Evolutionary conservation across 1,140 invertebrate species (phyloP), one percentile per base, ranked within the genome.

Genomic region (Odontomachus brunneus): DNA sequence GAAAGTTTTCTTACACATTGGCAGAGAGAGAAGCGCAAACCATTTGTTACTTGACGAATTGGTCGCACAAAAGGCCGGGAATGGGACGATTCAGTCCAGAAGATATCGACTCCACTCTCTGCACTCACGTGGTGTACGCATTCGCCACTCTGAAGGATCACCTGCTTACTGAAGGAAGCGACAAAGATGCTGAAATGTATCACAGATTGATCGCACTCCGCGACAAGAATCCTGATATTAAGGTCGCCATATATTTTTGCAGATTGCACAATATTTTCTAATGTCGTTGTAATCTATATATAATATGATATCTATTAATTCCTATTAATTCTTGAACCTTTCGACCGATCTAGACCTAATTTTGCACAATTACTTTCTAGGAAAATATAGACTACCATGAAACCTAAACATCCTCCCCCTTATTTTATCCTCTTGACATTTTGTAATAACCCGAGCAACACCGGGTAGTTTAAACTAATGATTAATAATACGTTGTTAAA

Each of bases 11-110:
- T 85, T 82, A 17, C 15, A 22, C 48, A 48, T 86, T 94, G 93
- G 1, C 91, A 98, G 97, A 96, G 83, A 96, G 97, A 74, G 96
- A 96, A 78, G 96, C 97, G 0, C 97, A 97, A 94, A 96, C 98
- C 0, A 96, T 99, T 86, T 99, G 98, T 92, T 99, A 99, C 91
- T 95, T 98, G 92, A 99, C 98, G 1, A 99, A 97, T 86, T 99
- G 98, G 98, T 98, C 98, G 0, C 96, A 97, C 81, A 99, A 98
- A 91, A 95, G 98, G 62, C 97, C 98, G 0, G 97, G 97, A 57
- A 95, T 96, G 26, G 98, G 98, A 9, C 97, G 97, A 92, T 99
- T 99, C 93, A 95, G 95, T 60, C 97, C 98, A 0, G 97, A 98
- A 84, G 97, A 99, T 91, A 96, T 99, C 14, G 97, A 99, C 91